Conservation (phyloP, 1,140 invertebrate species). For the Drosophila kurseongensis region DNA sequence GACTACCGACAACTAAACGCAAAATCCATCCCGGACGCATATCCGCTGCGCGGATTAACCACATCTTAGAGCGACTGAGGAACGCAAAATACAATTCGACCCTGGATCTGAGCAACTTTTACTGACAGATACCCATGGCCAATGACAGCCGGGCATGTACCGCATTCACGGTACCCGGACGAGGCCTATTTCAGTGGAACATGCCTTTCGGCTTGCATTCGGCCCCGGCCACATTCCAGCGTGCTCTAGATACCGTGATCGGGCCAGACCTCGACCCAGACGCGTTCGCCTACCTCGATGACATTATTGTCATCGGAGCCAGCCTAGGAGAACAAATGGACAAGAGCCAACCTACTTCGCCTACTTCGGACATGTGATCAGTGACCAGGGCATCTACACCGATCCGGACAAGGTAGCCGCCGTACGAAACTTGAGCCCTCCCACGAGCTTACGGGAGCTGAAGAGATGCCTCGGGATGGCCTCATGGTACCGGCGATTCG, state of each 20-base stretch:
- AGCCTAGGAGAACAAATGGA: no score
- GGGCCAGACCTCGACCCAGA: no score
- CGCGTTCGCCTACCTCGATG: not conserved
- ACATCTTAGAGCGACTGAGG: no score
- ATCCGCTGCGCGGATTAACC: no score
- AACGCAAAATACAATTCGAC: no score
- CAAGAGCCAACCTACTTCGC: no score
- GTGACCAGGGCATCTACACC: not conserved
- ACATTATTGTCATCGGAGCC: slow-evolving; percentile 8
- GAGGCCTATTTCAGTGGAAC: not conserved
- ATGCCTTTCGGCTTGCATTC: slow-evolving; percentile 27
- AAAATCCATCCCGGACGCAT: no score
- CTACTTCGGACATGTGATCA: slow-evolving; percentile 11
- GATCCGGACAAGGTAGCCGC: not conserved
- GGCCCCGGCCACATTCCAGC: not conserved
- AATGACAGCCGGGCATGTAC: not conserved
- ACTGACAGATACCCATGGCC: not conserved
- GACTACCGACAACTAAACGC: no score
- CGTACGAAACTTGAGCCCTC: slow-evolving; percentile 5
- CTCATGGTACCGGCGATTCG: no score
- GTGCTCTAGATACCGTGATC: no score
- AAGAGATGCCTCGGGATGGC: no score
- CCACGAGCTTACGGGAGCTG: not conserved
- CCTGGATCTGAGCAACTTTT: not conserved
- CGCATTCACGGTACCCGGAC: not conserved